phyloP scores from a whole-genome alignment of 2,797 vertebrate species.

The Taenioides sp. region DNA sequence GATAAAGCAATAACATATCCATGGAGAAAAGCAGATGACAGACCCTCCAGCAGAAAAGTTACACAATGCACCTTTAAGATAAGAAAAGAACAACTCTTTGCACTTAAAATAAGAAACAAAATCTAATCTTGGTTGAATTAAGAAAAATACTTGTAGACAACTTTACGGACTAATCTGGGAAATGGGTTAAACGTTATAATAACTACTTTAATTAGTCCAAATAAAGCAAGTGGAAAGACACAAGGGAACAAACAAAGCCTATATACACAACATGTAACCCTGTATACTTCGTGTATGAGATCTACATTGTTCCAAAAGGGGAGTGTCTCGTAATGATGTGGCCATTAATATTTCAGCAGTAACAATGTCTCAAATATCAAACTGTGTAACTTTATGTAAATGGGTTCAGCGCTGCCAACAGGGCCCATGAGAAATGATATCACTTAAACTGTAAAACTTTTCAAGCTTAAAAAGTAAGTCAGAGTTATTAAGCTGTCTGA shows the following conservation, averaged over 20 bases:
- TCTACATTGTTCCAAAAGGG: neutral
- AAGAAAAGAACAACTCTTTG: no score
- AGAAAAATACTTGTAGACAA: no score
- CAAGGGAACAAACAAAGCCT: neutral
- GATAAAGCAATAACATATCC: no score
- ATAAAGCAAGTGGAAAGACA: neutral
- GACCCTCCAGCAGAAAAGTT: no score
- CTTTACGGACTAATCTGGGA: no score
- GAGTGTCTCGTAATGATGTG: neutral
- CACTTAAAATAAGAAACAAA: no score
- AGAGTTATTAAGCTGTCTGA: neutral
- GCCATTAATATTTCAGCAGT: conserved; percentile 12
- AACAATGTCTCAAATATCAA: conserved; percentile 8
- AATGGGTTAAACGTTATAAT: no score
- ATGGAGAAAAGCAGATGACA: no score
- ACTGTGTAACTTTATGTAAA: neutral
- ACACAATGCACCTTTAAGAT: no score
- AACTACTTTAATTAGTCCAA: no score
- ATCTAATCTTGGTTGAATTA: no score
- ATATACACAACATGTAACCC: neutral
- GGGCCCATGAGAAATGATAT: neutral
- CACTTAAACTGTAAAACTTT: neutral
- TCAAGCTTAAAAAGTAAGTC: neutral
- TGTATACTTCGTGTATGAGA: neutral
- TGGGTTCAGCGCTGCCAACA: neutral